Conservation (phyloP, 2,113 vertebrate species). For the Oxygymnocypris stewartii region DNA sequence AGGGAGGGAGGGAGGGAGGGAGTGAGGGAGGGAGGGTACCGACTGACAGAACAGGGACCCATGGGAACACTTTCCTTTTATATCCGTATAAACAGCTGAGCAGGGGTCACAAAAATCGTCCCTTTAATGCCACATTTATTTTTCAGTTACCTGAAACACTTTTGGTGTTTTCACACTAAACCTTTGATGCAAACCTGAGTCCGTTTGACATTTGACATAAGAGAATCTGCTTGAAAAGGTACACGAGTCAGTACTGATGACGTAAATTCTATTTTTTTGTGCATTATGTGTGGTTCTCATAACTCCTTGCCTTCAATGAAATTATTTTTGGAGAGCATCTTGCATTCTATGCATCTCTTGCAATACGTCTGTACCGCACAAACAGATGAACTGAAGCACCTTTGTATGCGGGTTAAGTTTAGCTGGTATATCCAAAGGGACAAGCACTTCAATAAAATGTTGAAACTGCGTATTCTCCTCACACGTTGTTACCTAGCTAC, state of each 20-base stretch:
- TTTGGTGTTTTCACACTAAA: neutral
- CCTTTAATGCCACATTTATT: neutral
- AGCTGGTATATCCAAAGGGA: conserved; percentile 9
- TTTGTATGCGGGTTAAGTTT: neutral
- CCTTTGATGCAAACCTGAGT: neutral
- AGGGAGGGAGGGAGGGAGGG: neutral
- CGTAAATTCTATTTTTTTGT: neutral
- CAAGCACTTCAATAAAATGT: neutral
- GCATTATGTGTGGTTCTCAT: neutral
- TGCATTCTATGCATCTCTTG: neutral
- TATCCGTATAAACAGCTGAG: neutral
- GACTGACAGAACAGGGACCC: neutral
- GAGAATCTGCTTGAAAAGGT: neutral
- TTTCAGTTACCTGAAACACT: neutral
- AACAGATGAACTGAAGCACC: neutral
- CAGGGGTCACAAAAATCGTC: neutral
- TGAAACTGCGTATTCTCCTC: neutral
- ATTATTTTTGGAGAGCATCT: neutral
- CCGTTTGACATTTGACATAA: neutral
- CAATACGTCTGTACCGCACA: neutral
- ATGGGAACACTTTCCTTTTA: neutral
- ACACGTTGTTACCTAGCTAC: neutral
- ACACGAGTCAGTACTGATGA: neutral
- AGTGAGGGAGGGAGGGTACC: neutral
- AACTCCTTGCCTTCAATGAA: neutral